Percentiles rank a stretch among this genome's conserved stretches.
phyloP scores from a whole-genome alignment of 2,888 invertebrate genomes.

The Sarcophaga caerulescens region DNA sequence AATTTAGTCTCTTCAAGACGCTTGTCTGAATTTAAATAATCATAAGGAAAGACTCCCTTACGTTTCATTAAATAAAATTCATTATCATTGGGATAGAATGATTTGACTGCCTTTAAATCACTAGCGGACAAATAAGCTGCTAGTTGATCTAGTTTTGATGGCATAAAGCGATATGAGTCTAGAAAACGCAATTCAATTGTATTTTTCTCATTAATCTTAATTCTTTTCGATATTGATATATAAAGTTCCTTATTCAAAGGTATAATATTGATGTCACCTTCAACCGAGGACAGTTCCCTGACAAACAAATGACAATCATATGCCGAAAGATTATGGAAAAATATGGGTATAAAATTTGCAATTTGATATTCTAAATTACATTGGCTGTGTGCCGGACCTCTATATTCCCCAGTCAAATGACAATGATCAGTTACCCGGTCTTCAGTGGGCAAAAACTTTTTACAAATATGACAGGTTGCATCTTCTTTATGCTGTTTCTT shows the following conservation, averaged over 20 bases:
- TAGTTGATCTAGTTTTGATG: slow-evolving; percentile 7
- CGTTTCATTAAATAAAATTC: not conserved
- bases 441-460: not conserved
- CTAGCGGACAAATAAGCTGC: not conserved
- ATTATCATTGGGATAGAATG: not conserved
- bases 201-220: slow-evolving; percentile 2
- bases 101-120: not conserved
- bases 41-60: slow-evolving; percentile 7
- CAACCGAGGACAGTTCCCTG: not conserved
- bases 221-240: slow-evolving; percentile 32
- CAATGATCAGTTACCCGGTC: slow-evolving; percentile 16
- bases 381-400: too few species aligned
- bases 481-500: too few species aligned
- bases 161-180: slow-evolving; percentile 28
- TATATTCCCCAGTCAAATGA: too few species aligned
- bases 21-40: not conserved
- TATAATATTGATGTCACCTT: slow-evolving; percentile 18
- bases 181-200: slow-evolving; percentile 34
- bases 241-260: slow-evolving; percentile 75
- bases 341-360: too few species aligned
- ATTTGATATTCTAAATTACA: too few species aligned
- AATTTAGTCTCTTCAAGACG: not conserved
- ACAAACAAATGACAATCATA: slow-evolving; percentile 38
- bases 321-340: not conserved
- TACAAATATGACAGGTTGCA: too few species aligned